Evolutionary conservation across 2,888 invertebrate species (phyloP).

Genomic region (Latrodectus hesperus): DNA sequence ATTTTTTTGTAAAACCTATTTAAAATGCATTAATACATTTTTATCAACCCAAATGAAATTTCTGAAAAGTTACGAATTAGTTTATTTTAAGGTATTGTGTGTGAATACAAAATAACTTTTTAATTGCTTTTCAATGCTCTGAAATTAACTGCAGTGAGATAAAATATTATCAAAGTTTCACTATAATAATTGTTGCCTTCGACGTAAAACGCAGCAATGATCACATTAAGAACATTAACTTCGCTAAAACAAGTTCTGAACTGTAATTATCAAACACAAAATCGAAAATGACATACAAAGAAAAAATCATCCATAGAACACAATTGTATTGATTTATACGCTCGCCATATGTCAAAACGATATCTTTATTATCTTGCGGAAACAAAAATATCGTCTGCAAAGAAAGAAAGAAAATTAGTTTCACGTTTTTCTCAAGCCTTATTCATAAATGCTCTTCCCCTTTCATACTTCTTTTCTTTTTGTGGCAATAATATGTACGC

Average conservation of each 20-base stretch:
- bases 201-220: too few relatives aligned
- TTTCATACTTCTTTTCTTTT: neutral
- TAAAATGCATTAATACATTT: too few relatives aligned
- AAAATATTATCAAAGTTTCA: too few relatives aligned
- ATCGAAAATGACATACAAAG: neutral
- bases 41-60: too few relatives aligned
- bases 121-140: too few relatives aligned
- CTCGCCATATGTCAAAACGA: slow-evolving; percentile 35
- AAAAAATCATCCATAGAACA: neutral
- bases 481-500: neutral
- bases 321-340: slow-evolving; percentile 36
- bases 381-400: neutral
- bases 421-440: neutral
- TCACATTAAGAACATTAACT: slow-evolving; percentile 24
- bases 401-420: neutral
- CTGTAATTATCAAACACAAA: slow-evolving; percentile 32
- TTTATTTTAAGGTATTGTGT: too few relatives aligned
- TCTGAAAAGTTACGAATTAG: too few relatives aligned
- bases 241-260: slow-evolving; percentile 30
- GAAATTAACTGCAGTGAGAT: too few relatives aligned
- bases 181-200: too few relatives aligned
- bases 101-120: too few relatives aligned
- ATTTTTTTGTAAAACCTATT: too few relatives aligned
- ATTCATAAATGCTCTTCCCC: neutral
- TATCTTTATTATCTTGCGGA: slow-evolving; percentile 40